phyloP scores from a whole-genome alignment of 2,797 vertebrate genomes.

The Crocodylus rhombifer region DNA sequence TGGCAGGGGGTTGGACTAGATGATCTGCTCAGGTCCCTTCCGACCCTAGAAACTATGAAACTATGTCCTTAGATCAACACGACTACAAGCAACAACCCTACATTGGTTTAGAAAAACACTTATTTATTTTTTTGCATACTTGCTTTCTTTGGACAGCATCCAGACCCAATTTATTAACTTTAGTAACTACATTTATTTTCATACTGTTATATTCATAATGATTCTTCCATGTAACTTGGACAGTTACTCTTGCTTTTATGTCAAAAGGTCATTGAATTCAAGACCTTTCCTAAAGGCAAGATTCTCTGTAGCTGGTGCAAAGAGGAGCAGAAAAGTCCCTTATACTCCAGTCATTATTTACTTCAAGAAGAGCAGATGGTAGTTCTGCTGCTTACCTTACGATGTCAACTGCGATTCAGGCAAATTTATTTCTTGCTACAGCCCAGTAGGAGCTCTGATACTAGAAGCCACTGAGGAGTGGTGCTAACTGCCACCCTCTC shows the following conservation, averaged over 20 bases:
- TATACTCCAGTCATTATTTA: neutral
- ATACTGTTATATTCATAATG: accelerated
- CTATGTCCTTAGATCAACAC: too few relatives aligned
- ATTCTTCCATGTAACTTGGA: neutral
- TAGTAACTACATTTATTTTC: neutral
- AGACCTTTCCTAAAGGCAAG: neutral
- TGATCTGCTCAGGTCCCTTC: too few relatives aligned
- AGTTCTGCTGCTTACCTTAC: neutral
- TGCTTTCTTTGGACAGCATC: neutral
- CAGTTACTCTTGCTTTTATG: neutral
- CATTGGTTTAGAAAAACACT: neutral
- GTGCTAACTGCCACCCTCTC: neutral
- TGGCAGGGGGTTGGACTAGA: too few relatives aligned
- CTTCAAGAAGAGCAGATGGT: neutral
- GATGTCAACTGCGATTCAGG: neutral
- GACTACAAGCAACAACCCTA: too few relatives aligned
- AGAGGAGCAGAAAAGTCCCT: neutral
- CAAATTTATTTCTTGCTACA: neutral
- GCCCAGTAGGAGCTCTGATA: neutral
- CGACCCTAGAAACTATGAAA: too few relatives aligned
- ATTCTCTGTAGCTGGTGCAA: neutral
- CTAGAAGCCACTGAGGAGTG: neutral
- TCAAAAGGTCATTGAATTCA: neutral
- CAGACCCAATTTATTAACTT: neutral
- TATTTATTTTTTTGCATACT: neutral